Evolutionary conservation across 1,140 invertebrate species (phyloP), one percentile per base, ranked within the genome.

Genomic region (Hyles euphorbiae): DNA sequence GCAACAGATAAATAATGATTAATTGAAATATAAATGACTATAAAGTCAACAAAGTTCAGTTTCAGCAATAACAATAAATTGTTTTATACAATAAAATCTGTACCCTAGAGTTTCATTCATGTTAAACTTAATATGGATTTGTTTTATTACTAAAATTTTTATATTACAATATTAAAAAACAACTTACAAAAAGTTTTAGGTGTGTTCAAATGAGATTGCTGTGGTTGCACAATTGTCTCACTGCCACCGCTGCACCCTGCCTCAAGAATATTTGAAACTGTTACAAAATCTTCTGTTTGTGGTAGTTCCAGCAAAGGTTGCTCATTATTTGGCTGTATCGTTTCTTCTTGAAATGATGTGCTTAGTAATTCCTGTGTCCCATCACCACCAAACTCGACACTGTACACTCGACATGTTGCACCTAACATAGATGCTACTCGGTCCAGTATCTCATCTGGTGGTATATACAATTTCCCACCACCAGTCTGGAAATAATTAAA

Each of bases 1-100:
- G n/a, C 66, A 69, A 47, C 71, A 72, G 65, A 71, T n/a, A 65
- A 65, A 58, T 59, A 60, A 65, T 60, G 60, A 60, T 65, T 65
- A 65, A 58, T 60, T 60, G 55, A 22, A 22, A 22, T 22, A 22
- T 22, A 22, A 22, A 22, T 22, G 22, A 22, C 22, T 22, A 1
- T 22, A 22, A 22, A 22, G 63, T 65, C 60, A 55, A 65, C 60
- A 65, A 51, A 58, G 60, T 60, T 60, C 55, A 65, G 60, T 49
- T 60, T 63, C 56, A 63, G 49, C 59, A 62, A 66, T 69, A 58
- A 69, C 0, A 22, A 67, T 53, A 58, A 67, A 67, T 65, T 60
- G 62, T 61, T 60, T 60, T 50, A 47, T 56, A 56, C 51, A 59
- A 59, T 65, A 65, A 61, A 49, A 50, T 49, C 51, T 75, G 61